Evolutionary conservation across 2,113 vertebrate genomes (phyloP).

Genomic region (Phylloscopus trochilus): DNA sequence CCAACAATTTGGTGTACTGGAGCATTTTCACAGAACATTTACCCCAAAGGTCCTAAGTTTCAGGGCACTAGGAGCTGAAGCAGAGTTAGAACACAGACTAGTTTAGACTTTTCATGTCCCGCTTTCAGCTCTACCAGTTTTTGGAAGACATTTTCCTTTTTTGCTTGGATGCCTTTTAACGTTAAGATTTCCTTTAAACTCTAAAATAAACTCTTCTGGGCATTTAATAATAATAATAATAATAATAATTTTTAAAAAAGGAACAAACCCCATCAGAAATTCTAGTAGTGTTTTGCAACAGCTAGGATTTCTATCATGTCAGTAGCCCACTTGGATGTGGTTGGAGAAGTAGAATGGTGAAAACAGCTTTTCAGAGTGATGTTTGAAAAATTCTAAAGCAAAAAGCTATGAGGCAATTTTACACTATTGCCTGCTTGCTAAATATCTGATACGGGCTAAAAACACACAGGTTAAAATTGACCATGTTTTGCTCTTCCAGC

Average conservation of each 20-base stretch:
- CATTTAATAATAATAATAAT: background rate
- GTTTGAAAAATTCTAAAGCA: background rate
- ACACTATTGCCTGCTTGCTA: background rate
- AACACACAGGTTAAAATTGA: background rate
- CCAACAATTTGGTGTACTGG: background rate
- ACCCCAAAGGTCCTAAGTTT: background rate
- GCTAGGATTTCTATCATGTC: background rate
- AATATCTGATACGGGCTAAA: background rate
- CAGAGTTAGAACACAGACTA: background rate
- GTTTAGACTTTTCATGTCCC: background rate
- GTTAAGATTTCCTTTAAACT: background rate
- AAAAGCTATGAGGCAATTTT: background rate
- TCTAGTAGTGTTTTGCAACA: background rate
- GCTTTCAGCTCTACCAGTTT: background rate
- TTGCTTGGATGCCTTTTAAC: background rate
- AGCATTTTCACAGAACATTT: background rate
- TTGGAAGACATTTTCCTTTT: background rate
- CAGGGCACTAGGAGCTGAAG: background rate
- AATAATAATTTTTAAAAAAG: background rate
- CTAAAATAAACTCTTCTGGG: background rate
- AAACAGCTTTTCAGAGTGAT: background rate
- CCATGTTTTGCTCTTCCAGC: background rate
- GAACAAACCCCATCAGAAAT: background rate
- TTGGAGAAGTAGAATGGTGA: background rate
- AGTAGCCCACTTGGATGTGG: background rate